Percentiles rank a stretch among this genome's conserved stretches.
These are phyloP conservation scores for Ctenicera cuprea DNA, from an alignment of 2,888 invertebrate species.

Conservation along the genomic window DNA sequence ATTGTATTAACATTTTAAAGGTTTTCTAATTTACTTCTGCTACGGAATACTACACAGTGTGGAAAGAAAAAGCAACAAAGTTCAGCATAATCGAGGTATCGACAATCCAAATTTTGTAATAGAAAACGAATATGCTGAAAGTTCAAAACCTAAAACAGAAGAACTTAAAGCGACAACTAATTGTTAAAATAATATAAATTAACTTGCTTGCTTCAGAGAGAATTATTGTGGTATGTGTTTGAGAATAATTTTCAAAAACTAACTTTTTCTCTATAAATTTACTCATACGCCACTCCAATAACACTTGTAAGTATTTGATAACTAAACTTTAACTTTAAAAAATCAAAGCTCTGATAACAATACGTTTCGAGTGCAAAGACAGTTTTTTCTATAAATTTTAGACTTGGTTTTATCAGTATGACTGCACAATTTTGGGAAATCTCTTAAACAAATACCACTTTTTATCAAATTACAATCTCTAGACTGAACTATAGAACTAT, in stretches of 20 bases:
- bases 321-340: too few relatives aligned
- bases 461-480: not conserved
- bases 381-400: too few relatives aligned
- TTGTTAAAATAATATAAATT: too few relatives aligned
- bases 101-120: not conserved
- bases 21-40: conserved; percentile 88
- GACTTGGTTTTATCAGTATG: not conserved
- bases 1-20: conserved; percentile 69
- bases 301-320: too few relatives aligned
- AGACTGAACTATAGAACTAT: conserved; percentile 7
- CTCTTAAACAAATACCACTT: not conserved
- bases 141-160: not conserved
- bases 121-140: conserved; percentile 8
- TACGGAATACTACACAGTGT: conserved; percentile 89
- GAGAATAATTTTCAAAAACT: not conserved
- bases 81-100: not conserved
- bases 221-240: not conserved
- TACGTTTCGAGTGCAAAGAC: too few relatives aligned
- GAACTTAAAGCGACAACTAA: conserved; percentile 8
- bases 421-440: not conserved
- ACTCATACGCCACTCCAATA: too few relatives aligned
- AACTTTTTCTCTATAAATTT: not conserved
- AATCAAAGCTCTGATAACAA: too few relatives aligned
- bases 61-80: conserved; percentile 69
- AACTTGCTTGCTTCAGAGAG: too few relatives aligned